Evolutionary conservation across 2,888 invertebrate genomes (phyloP), one percentile per base, ranked within the genome.

Genomic region (Dolichopus griseipennis): DNA sequence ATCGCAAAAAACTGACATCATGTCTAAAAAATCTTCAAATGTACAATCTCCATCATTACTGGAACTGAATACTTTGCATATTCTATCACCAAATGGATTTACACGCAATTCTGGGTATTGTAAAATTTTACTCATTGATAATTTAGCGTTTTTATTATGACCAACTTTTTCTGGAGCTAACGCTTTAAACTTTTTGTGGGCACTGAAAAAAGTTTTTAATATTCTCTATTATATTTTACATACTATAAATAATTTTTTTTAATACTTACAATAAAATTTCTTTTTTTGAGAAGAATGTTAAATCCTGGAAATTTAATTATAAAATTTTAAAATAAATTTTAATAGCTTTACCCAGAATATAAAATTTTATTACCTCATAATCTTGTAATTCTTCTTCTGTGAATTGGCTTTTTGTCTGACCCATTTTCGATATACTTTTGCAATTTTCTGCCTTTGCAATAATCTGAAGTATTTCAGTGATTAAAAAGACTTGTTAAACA

Each of bases 1-100:
- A 75, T 95, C 93, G 78, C 94, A 93, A 75, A 97, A 93, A 21
- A 95, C 95, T 0, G 95, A 95, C 91, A 96, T 95, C 95, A 97
- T 95, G 76, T 97, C 96, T 4, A 97, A 84, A 77, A 95, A 97
- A 79, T 97, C 96, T 81, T 97, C 95, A 82, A 97, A 97, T 0
- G 93, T 93, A 78, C 95, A 91, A 78, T 94, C 92, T 6, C 95
- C 95, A 79, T 92, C 92, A 72, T 92, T 91, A 78, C 90, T 90
- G 0, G 92, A 91, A 78, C 92, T 92, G 75, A 93, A 92, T n/a
- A 95, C 92, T 79, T 92, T 90, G 76, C 95, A 95, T 72, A 97
- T 94, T 68, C 95, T 84, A 76, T 95, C 92, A 61, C 91, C 89
- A 81, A 97, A 96, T 0, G 96, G 96, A 81, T 96, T 96, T 2